Base-by-base conservation (phyloP, 2,888 invertebrate genomes). In the Ischnus inquisitorius region DNA sequence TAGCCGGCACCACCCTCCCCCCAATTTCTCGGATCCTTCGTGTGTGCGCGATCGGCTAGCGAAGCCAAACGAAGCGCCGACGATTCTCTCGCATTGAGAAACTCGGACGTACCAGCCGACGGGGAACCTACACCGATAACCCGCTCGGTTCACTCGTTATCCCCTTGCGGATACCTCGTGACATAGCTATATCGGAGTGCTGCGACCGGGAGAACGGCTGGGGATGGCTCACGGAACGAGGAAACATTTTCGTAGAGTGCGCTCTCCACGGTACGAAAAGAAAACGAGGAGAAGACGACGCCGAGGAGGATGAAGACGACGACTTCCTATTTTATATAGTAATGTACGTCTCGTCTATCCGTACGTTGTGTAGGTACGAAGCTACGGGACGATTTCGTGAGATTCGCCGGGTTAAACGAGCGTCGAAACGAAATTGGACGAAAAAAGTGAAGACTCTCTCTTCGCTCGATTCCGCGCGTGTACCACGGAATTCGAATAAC, bases 141-240 rank as follows among this genome's bases (percentile, higher is more conserved):
- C 89, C 85, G 80, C 86, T 88, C 84, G 78, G 86, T 87, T 88
- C 86, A 82, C 88, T 79, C 87, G 87, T 87, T 89, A 88, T 89
- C 89, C 89, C 57, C 86, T 60, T 71, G 86, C 85, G 87, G 86
- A 83, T 87, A 87, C 82, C 85, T 79, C 65, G 83, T 78, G 84
- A 51, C 76, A 72, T 43, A 51, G 60, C 69, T 79, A 39, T 74
- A 65, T 19, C 4, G 12, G 43, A 41, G 34, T 34, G 72, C 43
- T 60, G 10, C 25, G 41, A 5, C 14, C 8, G 34, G 34, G 34
- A 51, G n/a, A 51, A 16, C 12, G 34, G 19, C 14, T 6, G 10
- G 41, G 69, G 71, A 71, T n/a, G 12, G 10, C 10, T 14, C 46
- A 79, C 22, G 46, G 57, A 60, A 65, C 22, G 62, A 82, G 74